Evolutionary conservation across 1,140 invertebrate species (phyloP).

Genomic region (Drosophila tropicalis): DNA sequence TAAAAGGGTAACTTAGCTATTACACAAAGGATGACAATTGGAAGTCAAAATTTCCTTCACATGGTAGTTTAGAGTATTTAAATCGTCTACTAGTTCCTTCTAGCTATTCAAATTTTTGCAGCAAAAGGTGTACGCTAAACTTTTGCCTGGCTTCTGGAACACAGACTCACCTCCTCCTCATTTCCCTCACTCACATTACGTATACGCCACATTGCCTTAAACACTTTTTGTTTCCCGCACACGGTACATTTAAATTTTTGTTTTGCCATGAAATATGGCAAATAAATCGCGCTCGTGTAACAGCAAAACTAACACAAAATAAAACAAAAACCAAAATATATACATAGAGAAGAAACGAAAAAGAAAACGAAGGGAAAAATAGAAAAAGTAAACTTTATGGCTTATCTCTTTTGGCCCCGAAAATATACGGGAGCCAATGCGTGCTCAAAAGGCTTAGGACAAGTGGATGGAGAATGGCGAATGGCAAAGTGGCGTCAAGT

Average conservation of each 20-base stretch:
- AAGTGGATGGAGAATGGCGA: not conserved
- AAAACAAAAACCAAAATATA: not conserved
- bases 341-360: not conserved
- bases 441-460: slow-evolving; percentile 69
- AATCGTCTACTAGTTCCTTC: not conserved
- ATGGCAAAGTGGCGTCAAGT: slow-evolving; percentile 51
- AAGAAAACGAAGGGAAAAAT: slow-evolving; percentile 5
- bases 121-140: slow-evolving; percentile 71
- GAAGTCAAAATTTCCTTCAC: too few relatives aligned
- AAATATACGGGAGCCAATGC: slow-evolving; percentile 44
- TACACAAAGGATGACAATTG: not conserved
- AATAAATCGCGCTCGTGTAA: slow-evolving; percentile 72
- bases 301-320: slow-evolving; percentile 9
- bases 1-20: slow-evolving; percentile 17
- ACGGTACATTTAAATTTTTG: slow-evolving; percentile 79
- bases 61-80: not conserved
- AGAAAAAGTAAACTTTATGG: slow-evolving; percentile 68
- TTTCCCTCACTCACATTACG: slow-evolving; percentile 59
- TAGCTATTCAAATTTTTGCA: slow-evolving; percentile 49
- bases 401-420: slow-evolving; percentile 64
- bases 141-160: slow-evolving; percentile 37
- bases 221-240: slow-evolving; percentile 78
- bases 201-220: slow-evolving; percentile 76
- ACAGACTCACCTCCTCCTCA: not conserved
- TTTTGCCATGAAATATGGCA: slow-evolving; percentile 77